Base-by-base conservation (phyloP, 2,888 invertebrate genomes). In the Heliconius ethilla region DNA sequence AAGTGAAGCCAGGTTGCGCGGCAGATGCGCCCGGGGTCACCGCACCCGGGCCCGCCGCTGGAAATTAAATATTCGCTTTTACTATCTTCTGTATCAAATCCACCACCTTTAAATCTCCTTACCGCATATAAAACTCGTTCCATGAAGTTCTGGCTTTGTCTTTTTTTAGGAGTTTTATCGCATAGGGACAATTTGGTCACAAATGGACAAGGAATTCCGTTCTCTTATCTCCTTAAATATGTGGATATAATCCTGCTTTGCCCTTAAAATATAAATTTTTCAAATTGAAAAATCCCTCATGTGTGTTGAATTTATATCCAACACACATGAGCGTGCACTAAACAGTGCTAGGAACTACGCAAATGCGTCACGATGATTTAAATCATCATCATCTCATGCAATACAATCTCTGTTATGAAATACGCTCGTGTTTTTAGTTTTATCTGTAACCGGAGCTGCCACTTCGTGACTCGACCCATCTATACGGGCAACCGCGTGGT, bases 11-110 rank as follows among this genome's bases (percentile, higher is more conserved):
- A 79, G 83, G 81, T 82, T 81, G 86, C 82, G 83, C 88, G 89
- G 91, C 92, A 91, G 92, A 91, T 91, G 92, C 87, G 87, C 84
- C 82, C 84, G 89, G 87, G 92, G 92, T 92, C 92, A 91, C 88
- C 91, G 92, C 90, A 86, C 92, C 85, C 91, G 87, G 85, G 79
- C 27, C 83, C 86, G 84, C 82, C 88, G 89, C 90, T 92, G 91
- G 89, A 85, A 88, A 88, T 69, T 69, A 87, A 74, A 87, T 84
- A 85, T 85, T 85, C 85, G 89, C 86, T 90, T 92, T 92, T 92
- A 91, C 87, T 89, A 73, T 78, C 55, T 76, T 74, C 76, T 74
- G 73, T 76, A 74, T 76, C 69, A 79, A 79, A 79, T 62, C 73
- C 51, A 51, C 75, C 75, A 63, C 70, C 67, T 73, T 63, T 65